Percentiles rank a stretch among this genome's conserved stretches.
phyloP scores from a whole-genome alignment of 92 coral and sea anemone genomes.

The Umimayanthus kanabou region DNA sequence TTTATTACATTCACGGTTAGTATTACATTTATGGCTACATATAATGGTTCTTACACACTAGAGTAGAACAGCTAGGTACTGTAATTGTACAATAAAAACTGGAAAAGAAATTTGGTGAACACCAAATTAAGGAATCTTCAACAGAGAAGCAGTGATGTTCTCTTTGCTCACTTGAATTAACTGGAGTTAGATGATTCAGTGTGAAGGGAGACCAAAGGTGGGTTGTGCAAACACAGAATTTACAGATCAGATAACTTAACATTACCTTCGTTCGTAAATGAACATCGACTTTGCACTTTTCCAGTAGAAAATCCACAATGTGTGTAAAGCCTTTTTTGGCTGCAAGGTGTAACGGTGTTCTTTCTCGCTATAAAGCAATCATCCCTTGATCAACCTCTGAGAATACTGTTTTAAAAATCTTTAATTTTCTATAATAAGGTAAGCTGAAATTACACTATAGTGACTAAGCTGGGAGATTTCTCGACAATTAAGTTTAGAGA shows the following conservation, averaged over 20 bases:
- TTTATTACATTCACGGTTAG: too few relatives aligned
- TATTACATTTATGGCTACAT: too few relatives aligned
- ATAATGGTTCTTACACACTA: too few relatives aligned
- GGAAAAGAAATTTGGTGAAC: too few relatives aligned
- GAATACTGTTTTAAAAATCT: not conserved
- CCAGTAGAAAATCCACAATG: conserved; percentile 83
- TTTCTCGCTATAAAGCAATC: conserved; percentile 67
- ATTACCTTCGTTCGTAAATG: conserved; percentile 78
- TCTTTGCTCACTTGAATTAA: not conserved
- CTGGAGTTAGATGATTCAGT: not conserved
- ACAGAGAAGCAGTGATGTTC: not conserved
- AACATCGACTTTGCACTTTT: conserved; percentile 83
- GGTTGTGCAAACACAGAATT: not conserved
- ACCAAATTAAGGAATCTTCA: too few relatives aligned
- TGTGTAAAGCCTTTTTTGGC: conserved; percentile 75
- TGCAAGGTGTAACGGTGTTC: conserved; percentile 87
- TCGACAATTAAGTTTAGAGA: too few relatives aligned
- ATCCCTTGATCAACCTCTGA: not conserved
- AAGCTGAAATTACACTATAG: not conserved
- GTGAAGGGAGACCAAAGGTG: not conserved
- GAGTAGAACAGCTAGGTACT: too few relatives aligned
- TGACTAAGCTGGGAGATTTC: too few relatives aligned
- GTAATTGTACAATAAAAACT: too few relatives aligned
- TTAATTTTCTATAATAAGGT: too few relatives aligned
- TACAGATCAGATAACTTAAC: not conserved